Conservation (phyloP, 2,888 invertebrate genomes). For the Dendrolimus pini region DNA sequence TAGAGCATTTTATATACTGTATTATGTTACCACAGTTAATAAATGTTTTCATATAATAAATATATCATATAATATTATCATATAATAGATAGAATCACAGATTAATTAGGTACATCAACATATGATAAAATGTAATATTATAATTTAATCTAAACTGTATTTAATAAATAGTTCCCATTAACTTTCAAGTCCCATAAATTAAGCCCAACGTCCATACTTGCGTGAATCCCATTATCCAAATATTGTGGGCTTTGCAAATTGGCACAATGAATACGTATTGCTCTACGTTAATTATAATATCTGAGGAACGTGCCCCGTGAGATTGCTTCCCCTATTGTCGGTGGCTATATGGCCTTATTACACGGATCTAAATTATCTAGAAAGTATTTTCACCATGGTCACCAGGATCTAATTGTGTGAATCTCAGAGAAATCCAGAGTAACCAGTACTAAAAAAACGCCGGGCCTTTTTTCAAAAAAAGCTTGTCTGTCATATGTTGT, state of each 20-base stretch:
- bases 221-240: constrained; percentile 31
- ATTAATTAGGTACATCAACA: too few relatives aligned
- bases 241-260: constrained; percentile 38
- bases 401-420: too few relatives aligned
- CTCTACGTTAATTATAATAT: constrained; percentile 43
- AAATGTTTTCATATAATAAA: too few relatives aligned
- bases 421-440: too few relatives aligned
- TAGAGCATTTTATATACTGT: too few relatives aligned
- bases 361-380: not conserved
- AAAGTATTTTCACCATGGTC: too few relatives aligned
- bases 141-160: not conserved
- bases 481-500: too few relatives aligned
- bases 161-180: not conserved
- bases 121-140: not conserved
- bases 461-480: too few relatives aligned
- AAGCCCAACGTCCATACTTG: constrained; percentile 8
- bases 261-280: constrained; percentile 45
- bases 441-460: too few relatives aligned
- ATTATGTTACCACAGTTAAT: too few relatives aligned
- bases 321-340: constrained; percentile 20
- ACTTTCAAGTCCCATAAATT: constrained; percentile 1
- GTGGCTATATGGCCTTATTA: not conserved
- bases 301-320: constrained; percentile 30
- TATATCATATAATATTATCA: too few relatives aligned
- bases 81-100: too few relatives aligned